These are phyloP conservation scores for Pangasius krempfi DNA, from an alignment of 2,797 vertebrate genomes.

Conservation along the genomic window DNA sequence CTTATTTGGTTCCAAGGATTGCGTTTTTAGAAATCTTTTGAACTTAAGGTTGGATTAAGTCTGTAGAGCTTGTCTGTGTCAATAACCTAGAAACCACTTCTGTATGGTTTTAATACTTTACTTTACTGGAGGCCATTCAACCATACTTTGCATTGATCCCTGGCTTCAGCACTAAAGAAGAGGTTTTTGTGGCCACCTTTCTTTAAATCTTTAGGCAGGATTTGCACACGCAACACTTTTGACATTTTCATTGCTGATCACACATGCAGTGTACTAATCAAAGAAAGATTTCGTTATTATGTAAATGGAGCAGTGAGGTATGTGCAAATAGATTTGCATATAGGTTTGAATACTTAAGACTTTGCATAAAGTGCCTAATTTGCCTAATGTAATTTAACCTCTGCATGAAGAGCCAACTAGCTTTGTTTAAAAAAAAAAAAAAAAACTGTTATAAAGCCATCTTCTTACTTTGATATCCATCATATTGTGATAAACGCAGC, in stretches of 20 bases:
- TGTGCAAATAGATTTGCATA: neutral
- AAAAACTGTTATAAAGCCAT: too few species aligned
- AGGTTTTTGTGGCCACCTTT: neutral
- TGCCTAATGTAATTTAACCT: constrained; percentile 15
- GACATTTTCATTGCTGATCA: neutral
- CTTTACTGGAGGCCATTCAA: neutral
- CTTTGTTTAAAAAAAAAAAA: neutral
- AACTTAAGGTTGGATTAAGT: neutral
- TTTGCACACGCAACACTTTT: neutral
- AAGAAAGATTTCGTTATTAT: neutral
- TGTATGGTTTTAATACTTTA: neutral
- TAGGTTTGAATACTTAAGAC: neutral
- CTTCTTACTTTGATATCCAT: neutral
- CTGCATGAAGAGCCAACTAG: neutral
- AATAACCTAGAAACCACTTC: neutral
- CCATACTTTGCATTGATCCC: neutral
- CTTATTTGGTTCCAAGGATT: neutral
- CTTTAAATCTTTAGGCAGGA: neutral
- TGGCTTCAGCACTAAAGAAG: neutral
- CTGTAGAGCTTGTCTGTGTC: neutral
- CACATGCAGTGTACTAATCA: neutral
- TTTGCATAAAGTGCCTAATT: constrained; percentile 2
- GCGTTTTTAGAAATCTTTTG: neutral
- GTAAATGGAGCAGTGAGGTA: constrained; percentile 1
- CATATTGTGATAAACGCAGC: neutral